These are phyloP conservation scores for Lepidochrysops patricia DNA, from an alignment of 2,888 invertebrate species.

Conservation along the genomic window DNA sequence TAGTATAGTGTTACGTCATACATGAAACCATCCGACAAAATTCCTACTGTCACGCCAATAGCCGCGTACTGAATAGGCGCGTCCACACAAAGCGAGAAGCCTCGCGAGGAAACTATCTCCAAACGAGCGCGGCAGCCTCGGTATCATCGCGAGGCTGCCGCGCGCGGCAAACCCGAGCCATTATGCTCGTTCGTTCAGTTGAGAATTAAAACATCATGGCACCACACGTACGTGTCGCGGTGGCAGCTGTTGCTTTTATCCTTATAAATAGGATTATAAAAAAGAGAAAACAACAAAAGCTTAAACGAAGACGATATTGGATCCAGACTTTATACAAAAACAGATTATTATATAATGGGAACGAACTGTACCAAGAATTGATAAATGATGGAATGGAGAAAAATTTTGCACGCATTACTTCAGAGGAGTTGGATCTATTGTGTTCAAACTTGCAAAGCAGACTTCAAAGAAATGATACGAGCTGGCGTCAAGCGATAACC, in stretches of 20 bases:
- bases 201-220: constrained; percentile 19
- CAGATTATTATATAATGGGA: not conserved
- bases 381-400: not conserved
- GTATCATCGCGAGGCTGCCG: constrained; percentile 17
- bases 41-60: no score
- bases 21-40: no score
- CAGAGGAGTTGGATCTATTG: constrained; percentile 2
- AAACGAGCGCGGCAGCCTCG: constrained; percentile 13
- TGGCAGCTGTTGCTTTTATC: constrained; percentile 19
- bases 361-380: constrained; percentile 3
- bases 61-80: no score
- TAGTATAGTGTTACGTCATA: no score
- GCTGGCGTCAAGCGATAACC: not conserved
- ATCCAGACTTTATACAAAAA: constrained; percentile 11
- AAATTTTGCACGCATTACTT: constrained; percentile 2
- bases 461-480: constrained; percentile 5
- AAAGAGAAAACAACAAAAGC: constrained; percentile 23
- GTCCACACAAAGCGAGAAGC: no score
- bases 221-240: constrained; percentile 24
- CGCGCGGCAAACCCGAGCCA: constrained; percentile 19
- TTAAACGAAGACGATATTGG: constrained; percentile 18
- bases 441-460: constrained; percentile 6
- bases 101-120: constrained; percentile 1
- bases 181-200: constrained; percentile 11
- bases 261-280: constrained; percentile 21